Evolutionary conservation across 2,113 vertebrate species (phyloP), one percentile per base, ranked within the genome.

Genomic region (Nycticryphes semicollaris): DNA sequence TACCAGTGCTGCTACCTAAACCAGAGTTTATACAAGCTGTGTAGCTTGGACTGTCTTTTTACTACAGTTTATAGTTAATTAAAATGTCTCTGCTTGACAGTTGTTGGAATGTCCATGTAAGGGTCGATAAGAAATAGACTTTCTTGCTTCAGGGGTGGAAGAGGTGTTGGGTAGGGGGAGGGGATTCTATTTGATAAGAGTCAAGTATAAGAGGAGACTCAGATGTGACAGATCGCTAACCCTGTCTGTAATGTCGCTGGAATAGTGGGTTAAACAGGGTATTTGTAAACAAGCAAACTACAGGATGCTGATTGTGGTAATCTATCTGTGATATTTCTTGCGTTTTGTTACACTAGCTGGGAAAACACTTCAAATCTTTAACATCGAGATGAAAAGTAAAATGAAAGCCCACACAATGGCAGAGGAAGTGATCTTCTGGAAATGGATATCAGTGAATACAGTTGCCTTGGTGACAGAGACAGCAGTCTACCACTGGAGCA

Each of bases 361-460:
- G 74, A 99, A 99, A 97, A 99, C 98, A 1, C 98, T 99, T 93
- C 99, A 99, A 95, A 99, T 99, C 89, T 99, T 99, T 97, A 99
- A 99, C 97, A 99, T 99, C 84, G 99, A 99, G 97, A 99, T 99
- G 98, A 99, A 99, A 98, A 99, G 98, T 89, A 99, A 99, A 97
- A 98, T 99, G 98, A 99, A 99, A 97, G 98, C 99, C 69, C 98
- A 99, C 95, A 98, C 98, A 5, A 99, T 99, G 98, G 97, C 98
- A 3, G 99, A 99, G 64, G 99, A 99, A 85, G 98, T 99, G 91
- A 98, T 99, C 97, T 99, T 99, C 97, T 99, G 99, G 99, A 99
- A 99, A 85, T 99, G 99, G 99, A 98, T 99, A 96, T 99, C 99
- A 10, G 98, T 99, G 47, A 99, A 99, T 97, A 99, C 98, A 4